phyloP scores from a whole-genome alignment of 2,888 invertebrate genomes.

The Hofmannophila pseudospretella region DNA sequence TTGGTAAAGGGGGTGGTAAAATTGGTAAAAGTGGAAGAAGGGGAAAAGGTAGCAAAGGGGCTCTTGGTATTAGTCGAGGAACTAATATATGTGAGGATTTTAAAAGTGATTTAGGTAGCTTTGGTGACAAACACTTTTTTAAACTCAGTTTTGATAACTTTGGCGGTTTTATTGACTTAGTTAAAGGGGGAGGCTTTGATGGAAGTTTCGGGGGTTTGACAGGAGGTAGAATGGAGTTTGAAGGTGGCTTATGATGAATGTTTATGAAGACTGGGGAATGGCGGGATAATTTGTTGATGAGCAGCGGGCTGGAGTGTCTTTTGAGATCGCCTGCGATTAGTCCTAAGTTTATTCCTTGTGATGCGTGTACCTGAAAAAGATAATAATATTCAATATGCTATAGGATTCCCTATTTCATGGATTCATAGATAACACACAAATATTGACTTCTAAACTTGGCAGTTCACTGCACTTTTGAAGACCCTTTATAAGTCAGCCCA shows the following conservation, averaged over 20 bases:
- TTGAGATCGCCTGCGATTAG: slow-evolving; percentile 42
- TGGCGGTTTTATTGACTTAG: slow-evolving; percentile 10
- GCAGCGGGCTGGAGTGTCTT: slow-evolving; percentile 29
- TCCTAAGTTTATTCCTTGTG: slow-evolving; percentile 30
- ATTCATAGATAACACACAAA: too few relatives aligned
- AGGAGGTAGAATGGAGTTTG: slow-evolving; percentile 10
- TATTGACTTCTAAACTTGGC: too few relatives aligned
- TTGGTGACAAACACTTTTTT: slow-evolving; percentile 11
- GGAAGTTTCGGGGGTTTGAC: slow-evolving; percentile 24
- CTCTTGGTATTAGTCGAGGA: slow-evolving; percentile 13
- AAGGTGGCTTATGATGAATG: slow-evolving; percentile 20
- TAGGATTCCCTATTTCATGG: too few relatives aligned
- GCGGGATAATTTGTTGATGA: slow-evolving; percentile 34
- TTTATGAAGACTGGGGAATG: slow-evolving; percentile 44
- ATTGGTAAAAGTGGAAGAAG: slow-evolving; percentile 12
- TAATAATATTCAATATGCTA: too few relatives aligned
- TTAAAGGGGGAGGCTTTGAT: slow-evolving; percentile 20
- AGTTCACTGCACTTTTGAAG: too few relatives aligned
- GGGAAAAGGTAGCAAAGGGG: slow-evolving; percentile 17
- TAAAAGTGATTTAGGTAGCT: slow-evolving; percentile 9
- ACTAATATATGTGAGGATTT: slow-evolving; percentile 20
- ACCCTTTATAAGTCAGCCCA: too few relatives aligned
- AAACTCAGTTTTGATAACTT: slow-evolving; percentile 14
- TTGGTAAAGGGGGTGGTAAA: slow-evolving; percentile 17
- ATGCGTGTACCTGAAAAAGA: slow-evolving; percentile 29